Base-by-base conservation (phyloP, 2,888 invertebrate species). In the Bibio marci region DNA sequence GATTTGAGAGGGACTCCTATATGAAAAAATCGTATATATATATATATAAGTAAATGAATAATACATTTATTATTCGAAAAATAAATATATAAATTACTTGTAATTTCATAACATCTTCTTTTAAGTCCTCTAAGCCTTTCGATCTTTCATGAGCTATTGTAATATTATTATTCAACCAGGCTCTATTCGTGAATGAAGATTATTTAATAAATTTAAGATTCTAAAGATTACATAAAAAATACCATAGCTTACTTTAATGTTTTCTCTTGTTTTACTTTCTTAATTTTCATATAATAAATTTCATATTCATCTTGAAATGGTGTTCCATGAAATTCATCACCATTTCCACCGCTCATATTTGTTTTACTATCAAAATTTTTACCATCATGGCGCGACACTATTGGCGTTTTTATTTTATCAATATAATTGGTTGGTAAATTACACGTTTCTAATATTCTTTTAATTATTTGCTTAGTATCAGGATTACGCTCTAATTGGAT, bases 391-490 rank as follows among this genome's bases (percentile, higher is more conserved):
- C 52, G 15, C 40, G 38, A 0, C 50, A 17, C 8, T 22, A 22
- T 22, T 22, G n/a, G n/a, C 22, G 30, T 15, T 41, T 54, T 58
- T 0, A 83, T 73, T 57, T 72, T 79, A 55, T 87, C 85, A 6
- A 91, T 69, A 62, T 85, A 87, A 32, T 80, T 79, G n/a, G 90
- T 86, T 5, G 90, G 73, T 44, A 92, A 69, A 55, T 83, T 73
- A 62, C 88, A 90, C 25, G 80, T 73, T 55, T 75, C 74, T 43
- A 92, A 64, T 45, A 92, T 72, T 31, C 50, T 62, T 54, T 74
- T 76, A 8, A 79, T 66, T 30, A 91, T 76, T 7, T 79, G 73
- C 49, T 79, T 75, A 42, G 78, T 70, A 35, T 87, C 63, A 60
- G 77, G 72, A 44, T 64, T 65, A 28, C 77, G 73, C 42, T 71